Conservation (phyloP, 1,140 invertebrate genomes). For the Sarcophaga peregrina region DNA sequence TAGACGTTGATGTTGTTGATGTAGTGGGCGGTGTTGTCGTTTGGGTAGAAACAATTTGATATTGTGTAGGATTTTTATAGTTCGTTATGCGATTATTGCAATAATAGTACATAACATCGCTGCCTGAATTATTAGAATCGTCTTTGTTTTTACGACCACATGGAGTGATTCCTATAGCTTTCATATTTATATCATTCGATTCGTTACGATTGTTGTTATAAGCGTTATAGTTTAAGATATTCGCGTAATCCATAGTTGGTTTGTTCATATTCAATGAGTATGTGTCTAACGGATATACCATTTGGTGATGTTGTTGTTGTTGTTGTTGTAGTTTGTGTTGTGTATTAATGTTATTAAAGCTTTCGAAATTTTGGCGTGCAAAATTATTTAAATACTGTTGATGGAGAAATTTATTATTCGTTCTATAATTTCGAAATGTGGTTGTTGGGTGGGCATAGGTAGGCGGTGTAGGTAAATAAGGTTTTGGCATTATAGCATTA, state of each 20-base stretch:
- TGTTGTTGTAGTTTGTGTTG: not conserved
- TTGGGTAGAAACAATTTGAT: not conserved
- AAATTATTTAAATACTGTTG: constrained; percentile 10
- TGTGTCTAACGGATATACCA: not conserved
- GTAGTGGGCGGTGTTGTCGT: not conserved
- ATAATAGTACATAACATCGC: not conserved
- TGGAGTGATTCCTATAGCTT: not conserved
- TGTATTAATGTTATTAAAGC: not conserved
- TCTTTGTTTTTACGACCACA: not conserved
- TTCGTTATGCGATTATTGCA: constrained; percentile 1
- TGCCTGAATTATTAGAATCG: not conserved
- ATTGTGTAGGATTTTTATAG: not conserved
- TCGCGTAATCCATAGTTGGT: not conserved
- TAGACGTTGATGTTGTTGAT: not conserved
- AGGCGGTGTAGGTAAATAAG: constrained; percentile 2
- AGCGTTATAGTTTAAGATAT: not conserved
- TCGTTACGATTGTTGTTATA: not conserved
- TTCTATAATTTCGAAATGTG: constrained; percentile 20
- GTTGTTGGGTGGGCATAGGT: constrained; percentile 21
- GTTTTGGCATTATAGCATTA: constrained; percentile 32
- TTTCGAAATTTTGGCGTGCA: constrained; percentile 4
- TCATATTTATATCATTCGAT: not conserved
- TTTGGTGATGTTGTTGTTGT: not conserved
- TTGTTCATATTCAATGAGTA: not conserved
- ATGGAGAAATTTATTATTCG: constrained; percentile 2